phyloP scores from a whole-genome alignment of 1,140 invertebrate species.

The Sycophila sp. region DNA sequence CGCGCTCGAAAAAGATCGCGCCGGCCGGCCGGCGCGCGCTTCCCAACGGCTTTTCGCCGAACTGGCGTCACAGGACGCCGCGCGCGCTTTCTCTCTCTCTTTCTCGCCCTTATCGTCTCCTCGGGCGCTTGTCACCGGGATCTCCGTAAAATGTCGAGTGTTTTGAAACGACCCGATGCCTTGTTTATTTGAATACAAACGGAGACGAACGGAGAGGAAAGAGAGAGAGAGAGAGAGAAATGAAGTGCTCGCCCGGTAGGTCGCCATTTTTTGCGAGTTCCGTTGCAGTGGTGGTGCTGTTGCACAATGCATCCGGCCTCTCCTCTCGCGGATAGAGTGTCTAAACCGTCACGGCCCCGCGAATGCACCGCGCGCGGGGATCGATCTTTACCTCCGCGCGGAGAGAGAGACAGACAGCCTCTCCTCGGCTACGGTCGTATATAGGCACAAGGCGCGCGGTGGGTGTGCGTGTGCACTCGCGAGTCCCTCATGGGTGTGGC shows the following conservation, averaged over 20 bases:
- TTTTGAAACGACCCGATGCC: too few species aligned
- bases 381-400: background rate
- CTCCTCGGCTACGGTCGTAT: background rate
- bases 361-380: background rate
- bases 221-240: background rate
- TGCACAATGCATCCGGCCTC: background rate
- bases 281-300: background rate
- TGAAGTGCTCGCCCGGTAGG: background rate
- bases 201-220: background rate
- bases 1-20: background rate
- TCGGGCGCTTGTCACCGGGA: too few species aligned
- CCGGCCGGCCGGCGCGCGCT: slow-evolving; percentile 43
- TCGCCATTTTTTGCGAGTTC: background rate
- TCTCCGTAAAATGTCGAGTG: too few species aligned
- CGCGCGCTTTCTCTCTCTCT: background rate
- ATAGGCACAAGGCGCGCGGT: background rate
- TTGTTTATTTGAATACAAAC: background rate
- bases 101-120: slow-evolving; percentile 9
- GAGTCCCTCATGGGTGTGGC: too few species aligned
- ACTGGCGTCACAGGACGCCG: slow-evolving; percentile 33
- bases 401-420: background rate
- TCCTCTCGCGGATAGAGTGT: too few species aligned
- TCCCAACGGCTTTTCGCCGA: slow-evolving; percentile 42
- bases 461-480: too few species aligned
- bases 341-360: background rate